Percentiles rank a stretch among this genome's conserved stretches.
These are phyloP conservation scores for Cydia strobilella DNA, from an alignment of 1,140 invertebrate genomes.

Conservation along the genomic window DNA sequence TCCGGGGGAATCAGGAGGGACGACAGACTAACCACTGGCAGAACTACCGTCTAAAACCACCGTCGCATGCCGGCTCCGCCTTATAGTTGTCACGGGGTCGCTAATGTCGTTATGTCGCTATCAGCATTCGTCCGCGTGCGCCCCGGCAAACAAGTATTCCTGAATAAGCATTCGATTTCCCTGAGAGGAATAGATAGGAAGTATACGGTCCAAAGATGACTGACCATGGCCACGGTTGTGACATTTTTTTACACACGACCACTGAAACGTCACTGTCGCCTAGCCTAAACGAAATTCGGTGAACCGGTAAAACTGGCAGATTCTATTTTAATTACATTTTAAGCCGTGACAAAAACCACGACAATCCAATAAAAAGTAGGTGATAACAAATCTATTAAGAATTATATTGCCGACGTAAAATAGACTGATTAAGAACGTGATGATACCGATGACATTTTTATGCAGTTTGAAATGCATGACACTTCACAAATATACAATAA, in stretches of 20 bases:
- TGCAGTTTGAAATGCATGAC: neutral
- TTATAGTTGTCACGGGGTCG: too few relatives aligned
- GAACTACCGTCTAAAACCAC: too few relatives aligned
- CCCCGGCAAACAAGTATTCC: too few relatives aligned
- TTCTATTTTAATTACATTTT: neutral
- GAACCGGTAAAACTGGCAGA: neutral
- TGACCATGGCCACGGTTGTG: neutral
- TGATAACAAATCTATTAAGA: neutral
- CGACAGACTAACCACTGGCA: too few relatives aligned
- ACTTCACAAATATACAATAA: too few relatives aligned
- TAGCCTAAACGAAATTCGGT: neutral
- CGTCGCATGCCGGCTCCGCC: too few relatives aligned
- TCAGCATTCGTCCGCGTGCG: too few relatives aligned
- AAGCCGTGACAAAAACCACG: neutral
- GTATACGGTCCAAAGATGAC: neutral
- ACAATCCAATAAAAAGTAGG: neutral
- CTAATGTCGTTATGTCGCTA: too few relatives aligned
- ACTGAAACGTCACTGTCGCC: neutral
- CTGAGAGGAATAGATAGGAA: neutral
- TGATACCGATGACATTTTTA: constrained; percentile 4
- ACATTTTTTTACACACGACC: neutral
- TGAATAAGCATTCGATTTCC: too few relatives aligned
- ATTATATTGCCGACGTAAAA: neutral
- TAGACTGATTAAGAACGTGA: neutral
- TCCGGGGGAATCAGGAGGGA: too few relatives aligned